Evolutionary conservation across 2,797 vertebrate genomes (phyloP).

Genomic region (Cynopterus sphinx): DNA sequence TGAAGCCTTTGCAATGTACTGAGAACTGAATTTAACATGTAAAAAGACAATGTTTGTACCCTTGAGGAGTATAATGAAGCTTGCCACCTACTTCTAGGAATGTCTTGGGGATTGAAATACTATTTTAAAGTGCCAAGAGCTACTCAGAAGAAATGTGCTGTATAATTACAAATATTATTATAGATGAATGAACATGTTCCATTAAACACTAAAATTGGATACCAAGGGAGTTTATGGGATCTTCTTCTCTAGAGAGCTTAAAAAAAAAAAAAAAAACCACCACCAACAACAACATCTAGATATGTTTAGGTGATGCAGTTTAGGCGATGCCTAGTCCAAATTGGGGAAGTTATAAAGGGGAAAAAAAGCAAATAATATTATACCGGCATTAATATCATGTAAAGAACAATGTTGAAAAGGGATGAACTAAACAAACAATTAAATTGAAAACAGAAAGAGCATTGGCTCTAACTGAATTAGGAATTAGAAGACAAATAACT

Average conservation of each 20-base stretch:
- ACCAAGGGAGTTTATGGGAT: conserved; percentile 41
- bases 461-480: background rate
- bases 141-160: conserved; percentile 75
- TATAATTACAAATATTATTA: conserved; percentile 74
- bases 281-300: background rate
- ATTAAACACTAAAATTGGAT: conserved; percentile 61
- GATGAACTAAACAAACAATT: background rate
- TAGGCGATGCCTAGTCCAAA: background rate
- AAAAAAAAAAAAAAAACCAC: background rate
- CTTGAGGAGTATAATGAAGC: conserved; percentile 64
- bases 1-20: conserved; percentile 46
- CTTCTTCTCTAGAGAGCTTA: conserved; percentile 28
- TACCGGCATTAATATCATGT: background rate
- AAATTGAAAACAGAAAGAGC: background rate
- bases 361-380: background rate
- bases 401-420: conserved; percentile 1
- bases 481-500: background rate
- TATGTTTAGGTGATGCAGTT: background rate
- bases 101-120: conserved; percentile 57
- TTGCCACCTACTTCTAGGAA: conserved; percentile 59
- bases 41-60: conserved; percentile 58
- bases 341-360: background rate
- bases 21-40: conserved; percentile 29
- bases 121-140: conserved; percentile 74
- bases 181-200: conserved; percentile 69